Conservation (phyloP, 2,888 invertebrate species). For the Drosophila rubida region DNA sequence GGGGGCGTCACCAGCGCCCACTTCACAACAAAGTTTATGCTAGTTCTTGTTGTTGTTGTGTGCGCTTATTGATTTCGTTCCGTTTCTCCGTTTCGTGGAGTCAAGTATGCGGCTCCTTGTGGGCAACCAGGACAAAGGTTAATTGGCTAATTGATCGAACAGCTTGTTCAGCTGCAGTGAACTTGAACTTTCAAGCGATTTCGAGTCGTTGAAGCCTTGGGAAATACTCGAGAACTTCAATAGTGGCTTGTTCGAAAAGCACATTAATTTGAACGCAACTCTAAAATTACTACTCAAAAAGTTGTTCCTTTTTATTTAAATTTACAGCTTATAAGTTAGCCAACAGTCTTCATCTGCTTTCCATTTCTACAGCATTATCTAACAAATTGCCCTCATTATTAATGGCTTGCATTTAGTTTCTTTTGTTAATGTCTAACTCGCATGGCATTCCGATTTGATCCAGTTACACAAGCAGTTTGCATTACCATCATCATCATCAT, state of each 20-base stretch:
- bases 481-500: conserved; percentile 29
- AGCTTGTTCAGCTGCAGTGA: conserved; percentile 47
- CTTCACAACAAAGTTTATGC: conserved; percentile 33
- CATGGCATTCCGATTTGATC: conserved; percentile 9
- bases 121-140: conserved; percentile 53
- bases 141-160: conserved; percentile 68
- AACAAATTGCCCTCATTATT: neutral
- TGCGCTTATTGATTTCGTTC: conserved; percentile 65
- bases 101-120: conserved; percentile 27
- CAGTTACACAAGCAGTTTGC: conserved; percentile 22
- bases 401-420: neutral
- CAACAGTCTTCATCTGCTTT: neutral
- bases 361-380: neutral
- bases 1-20: conserved; percentile 61
- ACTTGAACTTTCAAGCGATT: conserved; percentile 28
- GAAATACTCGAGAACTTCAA: neutral
- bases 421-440: neutral
- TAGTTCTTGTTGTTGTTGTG: conserved; percentile 4
- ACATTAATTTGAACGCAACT: too few relatives aligned
- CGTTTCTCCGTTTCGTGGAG: neutral
- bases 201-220: neutral
- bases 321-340: too few relatives aligned
- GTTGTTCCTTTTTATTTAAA: too few relatives aligned
- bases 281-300: too few relatives aligned
- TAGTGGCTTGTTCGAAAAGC: too few relatives aligned